Percentiles rank a stretch among this genome's conserved stretches.
These are phyloP conservation scores for Thymelicus acteon DNA, from an alignment of 2,888 invertebrate species.

Conservation along the genomic window DNA sequence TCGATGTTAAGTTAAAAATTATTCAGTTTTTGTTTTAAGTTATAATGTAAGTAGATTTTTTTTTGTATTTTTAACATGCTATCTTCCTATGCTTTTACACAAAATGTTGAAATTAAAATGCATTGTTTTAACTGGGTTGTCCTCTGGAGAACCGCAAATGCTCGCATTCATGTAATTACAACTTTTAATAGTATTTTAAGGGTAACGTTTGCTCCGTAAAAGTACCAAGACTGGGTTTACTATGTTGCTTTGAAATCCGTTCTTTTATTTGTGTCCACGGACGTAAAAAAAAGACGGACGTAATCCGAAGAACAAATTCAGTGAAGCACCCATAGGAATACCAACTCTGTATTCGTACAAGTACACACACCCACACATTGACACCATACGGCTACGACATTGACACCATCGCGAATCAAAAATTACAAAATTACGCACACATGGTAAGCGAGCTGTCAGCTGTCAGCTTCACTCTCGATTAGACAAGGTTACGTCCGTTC, in stretches of 20 bases:
- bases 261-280: neutral
- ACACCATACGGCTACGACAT: too few species aligned
- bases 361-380: too few species aligned
- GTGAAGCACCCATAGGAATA: too few species aligned
- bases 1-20: neutral
- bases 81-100: neutral
- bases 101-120: slow-evolving; percentile 27
- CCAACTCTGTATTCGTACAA: too few species aligned
- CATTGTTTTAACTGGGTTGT: slow-evolving; percentile 26
- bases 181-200: slow-evolving; percentile 30
- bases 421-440: too few species aligned
- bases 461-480: too few species aligned
- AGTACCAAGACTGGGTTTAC: slow-evolving; percentile 8
- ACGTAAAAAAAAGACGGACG: too few species aligned
- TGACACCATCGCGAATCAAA: too few species aligned
- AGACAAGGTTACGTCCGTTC: too few species aligned
- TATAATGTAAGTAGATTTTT: neutral
- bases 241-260: neutral
- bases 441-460: too few species aligned
- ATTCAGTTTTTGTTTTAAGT: neutral
- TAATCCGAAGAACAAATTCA: too few species aligned
- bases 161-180: slow-evolving; percentile 30
- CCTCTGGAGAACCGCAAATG: slow-evolving; percentile 29
- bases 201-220: slow-evolving; percentile 15
- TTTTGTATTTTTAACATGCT: slow-evolving; percentile 1